Conservation (phyloP, 1,140 invertebrate species). For the Colletes gigas region DNA sequence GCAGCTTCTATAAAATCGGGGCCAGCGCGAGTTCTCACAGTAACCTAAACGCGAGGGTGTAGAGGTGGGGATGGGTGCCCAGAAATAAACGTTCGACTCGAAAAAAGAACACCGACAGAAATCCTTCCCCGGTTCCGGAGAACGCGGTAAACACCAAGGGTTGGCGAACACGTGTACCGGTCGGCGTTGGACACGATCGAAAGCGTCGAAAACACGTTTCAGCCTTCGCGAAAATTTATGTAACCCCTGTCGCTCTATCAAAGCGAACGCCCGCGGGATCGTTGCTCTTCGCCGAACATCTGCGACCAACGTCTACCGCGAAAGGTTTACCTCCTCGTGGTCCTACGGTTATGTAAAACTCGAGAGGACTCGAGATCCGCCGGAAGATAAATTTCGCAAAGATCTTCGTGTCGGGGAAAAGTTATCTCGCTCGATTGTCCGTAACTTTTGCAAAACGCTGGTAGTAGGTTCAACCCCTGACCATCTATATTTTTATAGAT, state of each 20-base stretch:
- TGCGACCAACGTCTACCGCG: not conserved
- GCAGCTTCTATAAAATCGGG: not conserved
- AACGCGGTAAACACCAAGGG: slow-evolving; percentile 41
- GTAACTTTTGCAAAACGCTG: too few relatives aligned
- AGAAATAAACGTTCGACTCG: slow-evolving; percentile 53
- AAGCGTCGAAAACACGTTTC: not conserved
- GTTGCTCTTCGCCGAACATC: not conserved
- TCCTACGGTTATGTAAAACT: not conserved
- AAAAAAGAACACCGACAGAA: slow-evolving; percentile 22
- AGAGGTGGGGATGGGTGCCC: not conserved
- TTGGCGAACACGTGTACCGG: slow-evolving; percentile 53
- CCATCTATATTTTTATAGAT: not conserved
- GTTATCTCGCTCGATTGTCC: too few relatives aligned
- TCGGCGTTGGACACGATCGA: not conserved
- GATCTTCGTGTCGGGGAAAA: too few relatives aligned
- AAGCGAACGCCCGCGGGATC: not conserved
- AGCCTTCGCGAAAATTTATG: slow-evolving; percentile 13
- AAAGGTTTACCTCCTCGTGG: too few relatives aligned
- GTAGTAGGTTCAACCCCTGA: too few relatives aligned
- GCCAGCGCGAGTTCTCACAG: slow-evolving; percentile 3
- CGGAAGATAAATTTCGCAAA: not conserved
- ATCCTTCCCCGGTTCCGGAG: slow-evolving; percentile 14
- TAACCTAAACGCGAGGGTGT: slow-evolving; percentile 5
- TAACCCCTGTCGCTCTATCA: slow-evolving; percentile 4
- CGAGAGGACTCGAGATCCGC: not conserved